Evolutionary conservation across 2,888 invertebrate species (phyloP).

Genomic region (Mongoloraphidia duomilia): DNA sequence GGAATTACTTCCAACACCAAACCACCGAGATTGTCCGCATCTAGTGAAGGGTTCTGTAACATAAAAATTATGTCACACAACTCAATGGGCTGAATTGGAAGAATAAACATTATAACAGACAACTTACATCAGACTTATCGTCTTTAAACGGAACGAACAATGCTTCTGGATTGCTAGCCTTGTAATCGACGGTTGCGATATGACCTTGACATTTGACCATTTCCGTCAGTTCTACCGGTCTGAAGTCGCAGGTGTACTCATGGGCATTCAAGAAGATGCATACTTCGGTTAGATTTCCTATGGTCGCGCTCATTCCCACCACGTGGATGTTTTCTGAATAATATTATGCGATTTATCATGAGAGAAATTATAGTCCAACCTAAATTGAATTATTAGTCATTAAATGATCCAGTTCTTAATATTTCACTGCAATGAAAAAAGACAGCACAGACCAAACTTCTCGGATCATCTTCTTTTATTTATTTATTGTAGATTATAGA

Average conservation of each 20-base stretch:
- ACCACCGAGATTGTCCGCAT: slow-evolving; percentile 70
- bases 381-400: not conserved
- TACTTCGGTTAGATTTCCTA: slow-evolving; percentile 77
- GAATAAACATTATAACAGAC: not conserved
- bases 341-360: slow-evolving; percentile 8
- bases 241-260: slow-evolving; percentile 69
- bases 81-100: slow-evolving; percentile 11
- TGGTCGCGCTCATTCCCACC: slow-evolving; percentile 94
- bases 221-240: slow-evolving; percentile 76
- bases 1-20: slow-evolving; percentile 73
- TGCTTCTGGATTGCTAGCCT: slow-evolving; percentile 32
- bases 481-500: no score
- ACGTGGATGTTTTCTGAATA: slow-evolving; percentile 58
- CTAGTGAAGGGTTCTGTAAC: slow-evolving; percentile 26
- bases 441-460: not conserved
- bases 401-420: slow-evolving; percentile 4
- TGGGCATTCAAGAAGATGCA: slow-evolving; percentile 68
- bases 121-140: slow-evolving; percentile 34
- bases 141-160: slow-evolving; percentile 35
- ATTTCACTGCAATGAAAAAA: slow-evolving; percentile 1
- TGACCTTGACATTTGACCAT: slow-evolving; percentile 61
- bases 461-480: no score
- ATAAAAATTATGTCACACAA: no score
- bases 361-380: slow-evolving; percentile 3
- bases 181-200: slow-evolving; percentile 35